phyloP scores from a whole-genome alignment of 2,888 invertebrate species.

The Drosophila putrida region DNA sequence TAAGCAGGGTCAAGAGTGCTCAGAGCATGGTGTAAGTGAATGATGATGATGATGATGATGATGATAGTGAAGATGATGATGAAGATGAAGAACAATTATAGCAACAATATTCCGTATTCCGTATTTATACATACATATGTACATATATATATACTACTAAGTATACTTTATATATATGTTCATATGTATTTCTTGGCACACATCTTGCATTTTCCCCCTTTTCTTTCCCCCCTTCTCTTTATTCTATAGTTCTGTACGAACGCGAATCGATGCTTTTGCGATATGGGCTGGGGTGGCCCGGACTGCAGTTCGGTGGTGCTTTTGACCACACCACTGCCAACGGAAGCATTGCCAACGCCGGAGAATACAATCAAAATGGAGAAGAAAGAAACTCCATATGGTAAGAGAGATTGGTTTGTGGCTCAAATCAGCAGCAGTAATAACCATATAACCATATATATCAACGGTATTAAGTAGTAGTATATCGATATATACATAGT shows the following conservation, averaged over 20 bases:
- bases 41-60: not conserved
- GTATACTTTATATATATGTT: no score
- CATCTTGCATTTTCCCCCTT: no score
- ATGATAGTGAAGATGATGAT: no score
- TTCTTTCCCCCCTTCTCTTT: no score
- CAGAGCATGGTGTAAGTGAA: slow-evolving; percentile 95
- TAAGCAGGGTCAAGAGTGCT: slow-evolving; percentile 95
- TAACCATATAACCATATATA: no score
- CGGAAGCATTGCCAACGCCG: slow-evolving; percentile 87
- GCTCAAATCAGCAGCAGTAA: slow-evolving; percentile 1
- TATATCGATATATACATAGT: slow-evolving; percentile 1
- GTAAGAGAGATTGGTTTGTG: slow-evolving; percentile 87
- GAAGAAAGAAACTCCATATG: slow-evolving; percentile 97
- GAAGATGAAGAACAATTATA: no score
- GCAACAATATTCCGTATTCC: no score
- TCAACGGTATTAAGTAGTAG: not conserved
- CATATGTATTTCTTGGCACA: no score
- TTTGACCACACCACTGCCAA: slow-evolving; percentile 88
- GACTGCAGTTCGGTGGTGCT: slow-evolving; percentile 94
- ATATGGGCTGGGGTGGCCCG: slow-evolving; percentile 93
- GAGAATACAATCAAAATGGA: slow-evolving; percentile 89
- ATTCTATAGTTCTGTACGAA: slow-evolving; percentile 94
- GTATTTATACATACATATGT: no score
- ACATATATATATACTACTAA: no score
- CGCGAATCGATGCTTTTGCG: slow-evolving; percentile 96